A percentile compares a stretch with the other conserved stretches of the same genome.
phyloP scores from a whole-genome alignment of 2,888 invertebrate species.

The Hydroisotoma schaefferi region DNA sequence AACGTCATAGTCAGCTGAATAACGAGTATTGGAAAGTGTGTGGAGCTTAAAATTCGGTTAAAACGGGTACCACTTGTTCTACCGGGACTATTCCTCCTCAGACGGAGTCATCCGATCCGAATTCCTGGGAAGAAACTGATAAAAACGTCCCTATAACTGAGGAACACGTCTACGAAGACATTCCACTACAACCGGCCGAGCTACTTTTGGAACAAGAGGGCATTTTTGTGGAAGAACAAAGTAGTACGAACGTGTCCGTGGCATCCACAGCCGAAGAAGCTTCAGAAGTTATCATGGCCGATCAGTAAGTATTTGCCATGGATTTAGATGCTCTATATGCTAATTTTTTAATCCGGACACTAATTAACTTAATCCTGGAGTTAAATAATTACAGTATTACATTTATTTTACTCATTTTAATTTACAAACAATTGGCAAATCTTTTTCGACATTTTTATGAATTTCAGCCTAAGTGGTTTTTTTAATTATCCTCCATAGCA shows the following conservation, averaged over 20 bases:
- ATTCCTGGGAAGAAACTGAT: no score
- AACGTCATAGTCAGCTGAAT: slow-evolving; percentile 26
- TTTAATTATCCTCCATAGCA: no score
- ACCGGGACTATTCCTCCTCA: slow-evolving; percentile 33
- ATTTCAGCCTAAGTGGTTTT: no score
- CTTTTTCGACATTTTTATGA: no score
- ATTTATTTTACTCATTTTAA: no score
- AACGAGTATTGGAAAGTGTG: background rate
- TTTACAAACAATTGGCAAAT: no score
- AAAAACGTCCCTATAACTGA: background rate
- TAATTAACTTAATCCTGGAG: no score
- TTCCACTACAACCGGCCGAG: no score
- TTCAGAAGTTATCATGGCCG: background rate
- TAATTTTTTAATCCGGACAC: no score
- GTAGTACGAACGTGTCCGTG: background rate
- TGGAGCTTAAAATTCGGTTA: slow-evolving; percentile 11
- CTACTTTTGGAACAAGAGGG: no score
- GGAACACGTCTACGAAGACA: background rate
- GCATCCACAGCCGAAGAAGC: background rate
- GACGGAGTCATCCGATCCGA: slow-evolving; percentile 11
- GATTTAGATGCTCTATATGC: no score
- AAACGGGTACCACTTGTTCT: slow-evolving; percentile 43
- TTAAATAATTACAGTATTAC: no score
- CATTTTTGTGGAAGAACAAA: background rate
- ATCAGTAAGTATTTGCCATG: background rate